phyloP scores from a whole-genome alignment of 2,113 vertebrate genomes.

The Octodon degus region DNA sequence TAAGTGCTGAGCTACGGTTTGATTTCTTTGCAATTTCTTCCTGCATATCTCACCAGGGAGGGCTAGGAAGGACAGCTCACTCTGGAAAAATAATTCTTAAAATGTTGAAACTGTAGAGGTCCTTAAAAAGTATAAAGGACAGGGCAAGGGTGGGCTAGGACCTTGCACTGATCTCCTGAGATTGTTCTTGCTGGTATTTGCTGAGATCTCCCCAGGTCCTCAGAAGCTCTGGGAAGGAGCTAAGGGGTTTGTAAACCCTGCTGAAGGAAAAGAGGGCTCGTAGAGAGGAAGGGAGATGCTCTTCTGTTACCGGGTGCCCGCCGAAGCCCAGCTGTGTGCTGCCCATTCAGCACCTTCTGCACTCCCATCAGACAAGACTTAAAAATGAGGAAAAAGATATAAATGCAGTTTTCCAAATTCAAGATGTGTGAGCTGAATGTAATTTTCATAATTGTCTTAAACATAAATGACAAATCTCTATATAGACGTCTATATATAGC shows the following conservation, averaged over 20 bases:
- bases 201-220: constrained; percentile 50
- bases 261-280: constrained; percentile 36
- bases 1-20: neutral
- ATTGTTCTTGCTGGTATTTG: constrained; percentile 67
- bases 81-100: neutral
- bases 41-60: neutral
- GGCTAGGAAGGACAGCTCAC: neutral
- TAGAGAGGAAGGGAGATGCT: neutral
- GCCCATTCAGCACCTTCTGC: neutral
- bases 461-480: constrained; percentile 63
- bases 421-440: neutral
- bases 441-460: constrained; percentile 66
- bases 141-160: too few relatives aligned
- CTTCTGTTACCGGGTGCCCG: neutral
- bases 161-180: neutral
- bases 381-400: constrained; percentile 53
- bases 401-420: constrained; percentile 12
- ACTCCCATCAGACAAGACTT: neutral
- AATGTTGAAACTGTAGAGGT: neutral
- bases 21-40: neutral
- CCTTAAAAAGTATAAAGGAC: neutral
- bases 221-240: constrained; percentile 60
- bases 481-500: constrained; percentile 46
- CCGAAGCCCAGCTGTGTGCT: neutral
- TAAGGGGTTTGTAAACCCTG: constrained; percentile 37